Conservation (phyloP, 2,888 invertebrate genomes). For the Ormyrus thymus region DNA sequence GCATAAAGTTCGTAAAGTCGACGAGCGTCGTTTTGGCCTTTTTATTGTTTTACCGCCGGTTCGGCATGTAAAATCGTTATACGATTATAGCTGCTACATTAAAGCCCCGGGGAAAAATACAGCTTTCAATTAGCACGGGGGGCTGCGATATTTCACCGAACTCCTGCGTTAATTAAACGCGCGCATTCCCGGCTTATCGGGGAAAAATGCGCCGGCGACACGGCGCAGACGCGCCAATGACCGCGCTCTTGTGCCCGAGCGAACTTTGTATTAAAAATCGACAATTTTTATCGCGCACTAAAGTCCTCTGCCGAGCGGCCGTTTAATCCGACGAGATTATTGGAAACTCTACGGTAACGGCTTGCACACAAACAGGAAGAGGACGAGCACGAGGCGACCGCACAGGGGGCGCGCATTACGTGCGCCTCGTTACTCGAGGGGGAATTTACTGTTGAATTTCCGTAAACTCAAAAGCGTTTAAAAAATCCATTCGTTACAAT, state of each 20-base stretch:
- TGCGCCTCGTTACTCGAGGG: neutral
- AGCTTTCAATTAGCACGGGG: slow-evolving; percentile 32
- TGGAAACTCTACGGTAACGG: too few relatives aligned
- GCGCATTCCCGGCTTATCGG: slow-evolving; percentile 19
- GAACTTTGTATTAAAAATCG: too few relatives aligned
- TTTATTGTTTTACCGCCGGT: slow-evolving; percentile 35
- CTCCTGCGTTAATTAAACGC: slow-evolving; percentile 19
- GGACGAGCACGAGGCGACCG: neutral
- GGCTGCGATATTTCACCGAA: slow-evolving; percentile 42
- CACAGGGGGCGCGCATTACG: neutral
- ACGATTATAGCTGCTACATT: slow-evolving; percentile 37
- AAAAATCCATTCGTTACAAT: slow-evolving; percentile 16
- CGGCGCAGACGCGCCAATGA: too few relatives aligned
- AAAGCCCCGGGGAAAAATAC: slow-evolving; percentile 15
- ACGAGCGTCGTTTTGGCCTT: slow-evolving; percentile 6
- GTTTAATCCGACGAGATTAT: too few relatives aligned
- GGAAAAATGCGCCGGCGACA: neutral
- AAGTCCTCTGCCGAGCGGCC: too few relatives aligned
- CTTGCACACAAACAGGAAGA: too few relatives aligned
- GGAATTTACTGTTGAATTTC: slow-evolving; percentile 10
- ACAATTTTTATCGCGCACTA: too few relatives aligned
- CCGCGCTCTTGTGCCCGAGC: too few relatives aligned
- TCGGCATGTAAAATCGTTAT: slow-evolving; percentile 28
- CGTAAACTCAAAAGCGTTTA: neutral
- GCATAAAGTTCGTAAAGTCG: slow-evolving; percentile 17